Percentiles rank a stretch among this genome's conserved stretches.
Evolutionary conservation across 2,888 invertebrate species (phyloP).

Genomic region (Auanema freiburgensis): DNA sequence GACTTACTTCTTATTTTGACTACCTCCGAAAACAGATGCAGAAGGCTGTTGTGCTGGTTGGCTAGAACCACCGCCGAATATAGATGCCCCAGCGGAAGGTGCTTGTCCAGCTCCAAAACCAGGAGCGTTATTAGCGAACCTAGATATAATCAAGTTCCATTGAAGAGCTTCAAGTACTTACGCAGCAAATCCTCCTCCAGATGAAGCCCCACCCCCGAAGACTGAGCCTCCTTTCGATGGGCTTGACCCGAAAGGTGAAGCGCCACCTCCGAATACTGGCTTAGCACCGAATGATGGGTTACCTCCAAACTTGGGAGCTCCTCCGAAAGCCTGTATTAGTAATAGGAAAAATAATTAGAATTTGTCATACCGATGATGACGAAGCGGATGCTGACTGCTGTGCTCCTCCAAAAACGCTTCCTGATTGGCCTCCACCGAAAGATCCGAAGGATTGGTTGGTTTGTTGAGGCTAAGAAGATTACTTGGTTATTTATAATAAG

Average conservation of each 20-base stretch:
- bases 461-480: not conserved
- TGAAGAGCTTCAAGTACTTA: not conserved
- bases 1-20: not conserved
- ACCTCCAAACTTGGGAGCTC: not conserved
- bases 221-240: too few species aligned
- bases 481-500: too few species aligned
- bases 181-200: conserved; percentile 5
- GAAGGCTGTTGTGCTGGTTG: not conserved
- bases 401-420: not conserved
- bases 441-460: not conserved
- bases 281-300: conserved; percentile 2
- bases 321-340: not conserved
- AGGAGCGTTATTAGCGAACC: not conserved
- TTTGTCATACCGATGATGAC: not conserved
- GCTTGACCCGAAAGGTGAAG: conserved; percentile 1
- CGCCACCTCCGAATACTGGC: conserved; percentile 3
- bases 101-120: not conserved
- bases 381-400: not conserved
- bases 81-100: not conserved
- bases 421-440: not conserved
- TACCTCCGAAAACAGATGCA: not conserved
- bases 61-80: not conserved
- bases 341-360: not conserved
- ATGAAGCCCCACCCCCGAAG: not conserved
- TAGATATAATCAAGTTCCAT: not conserved